Percentiles rank a stretch among this genome's conserved stretches.
Evolutionary conservation across 1,140 invertebrate species (phyloP).

Genomic region (Cydia pomonella): DNA sequence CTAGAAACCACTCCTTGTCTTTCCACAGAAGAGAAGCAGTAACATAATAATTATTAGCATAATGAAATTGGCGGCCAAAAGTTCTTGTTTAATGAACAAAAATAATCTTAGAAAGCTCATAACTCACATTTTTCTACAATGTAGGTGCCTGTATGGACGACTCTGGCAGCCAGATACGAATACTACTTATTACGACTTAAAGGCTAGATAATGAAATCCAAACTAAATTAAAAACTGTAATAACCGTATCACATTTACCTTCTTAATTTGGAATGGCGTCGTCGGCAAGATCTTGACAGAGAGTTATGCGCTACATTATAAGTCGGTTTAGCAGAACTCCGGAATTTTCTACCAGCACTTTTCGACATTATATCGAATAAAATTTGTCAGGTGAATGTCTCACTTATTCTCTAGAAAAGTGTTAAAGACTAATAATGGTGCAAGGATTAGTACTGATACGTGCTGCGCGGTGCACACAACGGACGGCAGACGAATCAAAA

Average conservation of each 20-base stretch:
- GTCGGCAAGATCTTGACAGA: conserved; percentile 14
- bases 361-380: not conserved
- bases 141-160: no score
- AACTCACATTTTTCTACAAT: no score
- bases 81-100: no score
- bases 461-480: no score
- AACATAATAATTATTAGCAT: no score
- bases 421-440: not conserved
- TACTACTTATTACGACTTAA: no score
- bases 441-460: not conserved
- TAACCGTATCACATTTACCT: conserved; percentile 22
- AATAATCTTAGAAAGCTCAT: no score
- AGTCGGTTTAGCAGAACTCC: not conserved
- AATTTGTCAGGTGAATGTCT: not conserved
- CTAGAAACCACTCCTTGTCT: no score
- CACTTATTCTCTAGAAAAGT: not conserved
- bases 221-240: not conserved
- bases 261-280: not conserved
- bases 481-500: not conserved
- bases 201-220: no score
- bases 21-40: no score
- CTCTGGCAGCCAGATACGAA: no score
- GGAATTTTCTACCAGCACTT: not conserved
- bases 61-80: no score
- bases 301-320: conserved; percentile 11